Percentiles rank a stretch among this genome's conserved stretches.
phyloP scores from a whole-genome alignment of 2,113 vertebrate species.

The Myiozetetes cayanensis region DNA sequence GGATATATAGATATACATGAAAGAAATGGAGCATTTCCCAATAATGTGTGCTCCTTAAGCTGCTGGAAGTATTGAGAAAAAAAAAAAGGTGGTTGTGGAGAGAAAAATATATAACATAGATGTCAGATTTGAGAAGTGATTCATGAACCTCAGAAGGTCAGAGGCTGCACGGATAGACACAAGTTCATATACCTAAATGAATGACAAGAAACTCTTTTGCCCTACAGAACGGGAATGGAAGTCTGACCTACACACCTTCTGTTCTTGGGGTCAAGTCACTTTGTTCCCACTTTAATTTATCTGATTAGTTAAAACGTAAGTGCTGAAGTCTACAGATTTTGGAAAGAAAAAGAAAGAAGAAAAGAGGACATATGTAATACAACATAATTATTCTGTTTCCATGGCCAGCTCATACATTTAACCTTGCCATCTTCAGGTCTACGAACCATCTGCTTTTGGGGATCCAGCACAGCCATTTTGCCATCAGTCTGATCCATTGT shows the following conservation, averaged over 20 bases:
- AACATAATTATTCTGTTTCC: not conserved
- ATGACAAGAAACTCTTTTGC: not conserved
- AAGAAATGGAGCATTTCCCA: not conserved
- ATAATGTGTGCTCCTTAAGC: not conserved
- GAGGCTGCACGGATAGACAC: not conserved
- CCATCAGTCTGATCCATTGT: not conserved
- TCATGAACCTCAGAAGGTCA: not conserved
- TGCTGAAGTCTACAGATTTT: not conserved
- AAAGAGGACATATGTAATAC: not conserved
- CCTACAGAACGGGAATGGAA: not conserved
- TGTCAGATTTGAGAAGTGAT: not conserved
- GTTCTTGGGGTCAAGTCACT: not conserved
- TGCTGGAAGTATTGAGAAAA: not conserved
- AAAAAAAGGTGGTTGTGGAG: not conserved
- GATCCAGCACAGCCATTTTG: not conserved
- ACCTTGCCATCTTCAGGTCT: not conserved
- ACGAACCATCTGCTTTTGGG: not conserved
- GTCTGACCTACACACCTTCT: not conserved
- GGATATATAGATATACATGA: not conserved
- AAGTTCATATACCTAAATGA: not conserved
- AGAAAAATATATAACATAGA: not conserved
- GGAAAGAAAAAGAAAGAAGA: not conserved
- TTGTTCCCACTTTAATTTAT: not conserved
- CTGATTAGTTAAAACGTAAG: not conserved
- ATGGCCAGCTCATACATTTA: not conserved